A percentile compares a stretch with the other conserved stretches of the same genome.
These are phyloP conservation scores for Lithophane semibrunnea DNA, from an alignment of 2,888 invertebrate genomes.

Conservation along the genomic window DNA sequence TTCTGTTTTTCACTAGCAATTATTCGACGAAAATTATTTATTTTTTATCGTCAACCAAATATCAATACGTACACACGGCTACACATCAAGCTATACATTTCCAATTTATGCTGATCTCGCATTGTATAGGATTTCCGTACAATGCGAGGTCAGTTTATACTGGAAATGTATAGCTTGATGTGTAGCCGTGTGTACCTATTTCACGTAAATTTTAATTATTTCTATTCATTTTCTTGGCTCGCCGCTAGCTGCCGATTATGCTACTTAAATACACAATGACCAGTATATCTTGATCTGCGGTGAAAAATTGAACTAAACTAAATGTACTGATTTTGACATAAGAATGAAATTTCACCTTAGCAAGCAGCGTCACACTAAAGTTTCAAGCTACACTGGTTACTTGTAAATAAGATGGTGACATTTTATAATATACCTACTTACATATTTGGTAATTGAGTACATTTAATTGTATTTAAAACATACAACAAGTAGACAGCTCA, in stretches of 20 bases:
- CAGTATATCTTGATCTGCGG: neutral
- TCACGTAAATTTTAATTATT: neutral
- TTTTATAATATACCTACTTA: constrained; percentile 38
- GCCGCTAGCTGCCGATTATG: constrained; percentile 3
- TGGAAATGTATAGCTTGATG: no score
- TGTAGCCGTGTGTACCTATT: no score
- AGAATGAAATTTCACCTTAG: neutral
- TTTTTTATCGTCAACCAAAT: neutral
- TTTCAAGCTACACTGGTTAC: constrained; percentile 14
- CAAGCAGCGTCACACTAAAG: neutral
- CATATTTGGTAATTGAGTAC: constrained; percentile 65
- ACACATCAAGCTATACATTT: no score
- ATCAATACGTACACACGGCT: neutral
- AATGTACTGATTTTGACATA: constrained; percentile 5
- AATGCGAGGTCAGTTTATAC: no score
- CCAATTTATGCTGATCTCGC: no score
- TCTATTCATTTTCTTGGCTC: constrained; percentile 17
- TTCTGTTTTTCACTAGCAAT: neutral
- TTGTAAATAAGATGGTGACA: constrained; percentile 12
- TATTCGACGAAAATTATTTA: no score
- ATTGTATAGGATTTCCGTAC: no score
- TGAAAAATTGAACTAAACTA: neutral
- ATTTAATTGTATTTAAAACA: constrained; percentile 57
- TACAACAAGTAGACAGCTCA: constrained; percentile 51
- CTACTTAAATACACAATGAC: constrained; percentile 1